phyloP scores from a whole-genome alignment of 2,113 vertebrate species.

The Pelusios castaneus region DNA sequence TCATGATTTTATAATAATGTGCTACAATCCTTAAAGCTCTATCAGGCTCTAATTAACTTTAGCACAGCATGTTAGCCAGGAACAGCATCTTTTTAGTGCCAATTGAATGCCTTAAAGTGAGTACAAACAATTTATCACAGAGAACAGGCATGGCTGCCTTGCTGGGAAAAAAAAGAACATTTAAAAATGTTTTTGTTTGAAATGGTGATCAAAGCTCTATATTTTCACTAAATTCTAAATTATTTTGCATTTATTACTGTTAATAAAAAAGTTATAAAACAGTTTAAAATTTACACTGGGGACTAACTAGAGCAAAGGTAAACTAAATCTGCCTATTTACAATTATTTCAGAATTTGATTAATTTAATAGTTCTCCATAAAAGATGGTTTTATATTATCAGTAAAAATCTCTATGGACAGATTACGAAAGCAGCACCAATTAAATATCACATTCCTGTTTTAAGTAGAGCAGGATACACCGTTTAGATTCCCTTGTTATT shows the following conservation, averaged over 20 bases:
- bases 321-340: not conserved
- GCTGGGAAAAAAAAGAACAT: not conserved
- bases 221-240: not conserved
- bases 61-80: not conserved
- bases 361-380: not conserved
- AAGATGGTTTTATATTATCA: not conserved
- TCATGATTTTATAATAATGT: not conserved
- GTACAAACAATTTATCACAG: not conserved
- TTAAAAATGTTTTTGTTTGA: not conserved
- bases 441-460: not conserved
- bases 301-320: not conserved
- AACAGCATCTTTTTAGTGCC: not conserved
- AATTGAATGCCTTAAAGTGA: not conserved
- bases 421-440: not conserved
- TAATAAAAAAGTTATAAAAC: not conserved
- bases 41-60: not conserved
- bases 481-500: not conserved
- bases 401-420: not conserved
- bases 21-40: not conserved
- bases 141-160: slow-evolving; percentile 6
- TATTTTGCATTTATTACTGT: slow-evolving; percentile 8
- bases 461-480: not conserved
- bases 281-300: not conserved
- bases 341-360: not conserved
- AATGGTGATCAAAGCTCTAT: not conserved